phyloP scores from a whole-genome alignment of 2,113 vertebrate species.

The Garra rufa region DNA sequence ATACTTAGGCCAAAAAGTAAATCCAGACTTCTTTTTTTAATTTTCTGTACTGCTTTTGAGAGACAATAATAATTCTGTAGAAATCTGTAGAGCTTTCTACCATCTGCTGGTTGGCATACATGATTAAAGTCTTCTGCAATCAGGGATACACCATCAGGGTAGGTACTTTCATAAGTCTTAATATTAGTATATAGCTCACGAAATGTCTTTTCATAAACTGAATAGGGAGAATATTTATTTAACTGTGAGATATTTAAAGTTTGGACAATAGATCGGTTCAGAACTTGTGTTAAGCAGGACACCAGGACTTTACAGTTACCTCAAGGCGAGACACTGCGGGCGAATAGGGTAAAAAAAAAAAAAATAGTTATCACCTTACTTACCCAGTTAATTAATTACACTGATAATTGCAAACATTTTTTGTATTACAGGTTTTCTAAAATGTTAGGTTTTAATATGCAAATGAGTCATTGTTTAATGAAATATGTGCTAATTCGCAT shows the following conservation, averaged over 20 bases:
- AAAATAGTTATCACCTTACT: too few species aligned
- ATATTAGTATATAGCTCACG: background rate
- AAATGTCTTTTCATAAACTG: background rate
- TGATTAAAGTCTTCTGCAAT: conserved; percentile 20
- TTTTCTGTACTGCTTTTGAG: background rate
- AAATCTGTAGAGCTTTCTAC: conserved; percentile 11
- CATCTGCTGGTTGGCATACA: background rate
- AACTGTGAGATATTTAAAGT: background rate
- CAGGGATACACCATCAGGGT: background rate
- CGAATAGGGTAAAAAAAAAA: too few species aligned
- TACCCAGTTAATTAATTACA: too few species aligned
- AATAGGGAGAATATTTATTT: background rate
- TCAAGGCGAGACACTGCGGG: too few species aligned
- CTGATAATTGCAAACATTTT: too few species aligned
- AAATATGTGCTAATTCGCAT: too few species aligned
- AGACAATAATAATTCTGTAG: conserved; percentile 9
- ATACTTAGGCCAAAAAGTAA: background rate
- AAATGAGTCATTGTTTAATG: too few species aligned
- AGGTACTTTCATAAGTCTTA: background rate
- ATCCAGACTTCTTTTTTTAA: background rate
- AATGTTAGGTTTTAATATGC: too few species aligned
- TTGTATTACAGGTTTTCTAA: too few species aligned
- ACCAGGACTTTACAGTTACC: background rate
- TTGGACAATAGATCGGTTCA: background rate
- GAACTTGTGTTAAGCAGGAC: background rate